phyloP scores from a whole-genome alignment of 2,888 invertebrate genomes.

The Ichneumoninae sp. region DNA sequence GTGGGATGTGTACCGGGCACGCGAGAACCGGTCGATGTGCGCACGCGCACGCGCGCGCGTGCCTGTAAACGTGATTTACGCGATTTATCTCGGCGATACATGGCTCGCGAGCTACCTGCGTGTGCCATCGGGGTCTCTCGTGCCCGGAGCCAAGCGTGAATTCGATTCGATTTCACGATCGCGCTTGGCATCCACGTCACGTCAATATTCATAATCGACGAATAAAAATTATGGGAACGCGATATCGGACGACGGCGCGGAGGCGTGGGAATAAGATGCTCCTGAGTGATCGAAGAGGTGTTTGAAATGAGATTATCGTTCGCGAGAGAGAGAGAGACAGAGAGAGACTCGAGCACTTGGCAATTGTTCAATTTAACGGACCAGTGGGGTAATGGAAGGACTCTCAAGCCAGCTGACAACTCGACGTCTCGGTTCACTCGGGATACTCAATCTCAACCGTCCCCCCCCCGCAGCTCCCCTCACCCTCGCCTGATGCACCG shows the following conservation, averaged over 20 bases:
- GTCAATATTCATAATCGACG: conserved; percentile 54
- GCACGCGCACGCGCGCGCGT: conserved; percentile 42
- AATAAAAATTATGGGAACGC: conserved; percentile 51
- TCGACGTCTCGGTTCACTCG: conserved; percentile 53
- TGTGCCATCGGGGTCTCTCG: conserved; percentile 19
- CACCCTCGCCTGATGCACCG: conserved; percentile 20
- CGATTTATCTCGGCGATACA: conserved; percentile 53
- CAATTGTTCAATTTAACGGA: conserved; percentile 80
- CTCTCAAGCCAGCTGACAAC: conserved; percentile 47
- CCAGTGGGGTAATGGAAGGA: conserved; percentile 42
- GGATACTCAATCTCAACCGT: conserved; percentile 44
- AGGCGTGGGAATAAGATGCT: conserved; percentile 59
- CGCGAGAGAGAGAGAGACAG: background rate
- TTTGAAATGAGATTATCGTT: conserved; percentile 50
- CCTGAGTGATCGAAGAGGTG: conserved; percentile 51
- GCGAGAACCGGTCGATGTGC: conserved; percentile 56
- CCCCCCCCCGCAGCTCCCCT: conserved; percentile 17
- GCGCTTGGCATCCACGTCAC: conserved; percentile 20
- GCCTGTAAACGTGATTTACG: conserved; percentile 43
- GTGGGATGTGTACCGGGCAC: conserved; percentile 41
- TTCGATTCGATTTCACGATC: conserved; percentile 60
- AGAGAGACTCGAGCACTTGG: conserved; percentile 61
- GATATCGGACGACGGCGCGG: conserved; percentile 23
- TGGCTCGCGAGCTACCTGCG: conserved; percentile 22
- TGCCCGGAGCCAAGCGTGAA: conserved; percentile 31